These are phyloP conservation scores for Smittia aterrima DNA, from an alignment of 2,888 invertebrate genomes.

Conservation along the genomic window DNA sequence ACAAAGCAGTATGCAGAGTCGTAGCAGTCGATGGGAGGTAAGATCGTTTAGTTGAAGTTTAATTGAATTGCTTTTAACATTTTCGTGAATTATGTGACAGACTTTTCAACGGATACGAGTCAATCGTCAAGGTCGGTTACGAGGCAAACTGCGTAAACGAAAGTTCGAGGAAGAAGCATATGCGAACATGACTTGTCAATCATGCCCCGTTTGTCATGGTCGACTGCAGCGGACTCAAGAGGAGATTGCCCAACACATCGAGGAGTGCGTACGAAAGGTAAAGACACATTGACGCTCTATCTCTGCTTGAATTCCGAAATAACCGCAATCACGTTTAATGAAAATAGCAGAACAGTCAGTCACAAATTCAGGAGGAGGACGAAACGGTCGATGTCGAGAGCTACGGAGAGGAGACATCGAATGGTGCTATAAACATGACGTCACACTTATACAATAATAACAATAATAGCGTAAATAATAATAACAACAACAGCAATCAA, in stretches of 20 bases:
- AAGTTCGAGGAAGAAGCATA: constrained; percentile 59
- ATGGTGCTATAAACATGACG: constrained; percentile 46
- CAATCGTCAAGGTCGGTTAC: constrained; percentile 66
- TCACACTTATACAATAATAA: constrained; percentile 41
- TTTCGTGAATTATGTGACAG: constrained; percentile 49
- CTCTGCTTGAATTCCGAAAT: neutral
- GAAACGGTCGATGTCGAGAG: constrained; percentile 69
- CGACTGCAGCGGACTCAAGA: constrained; percentile 59
- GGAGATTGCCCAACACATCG: constrained; percentile 63
- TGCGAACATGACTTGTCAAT: constrained; percentile 48
- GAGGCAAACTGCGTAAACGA: constrained; percentile 66
- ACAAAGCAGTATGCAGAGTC: constrained; percentile 52
- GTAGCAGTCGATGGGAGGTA: constrained; percentile 67
- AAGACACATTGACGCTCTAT: neutral
- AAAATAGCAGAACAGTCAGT: constrained; percentile 23
- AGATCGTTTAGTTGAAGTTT: constrained; percentile 43
- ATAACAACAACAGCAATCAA: constrained; percentile 40
- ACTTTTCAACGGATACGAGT: constrained; percentile 69
- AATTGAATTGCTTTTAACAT: neutral
- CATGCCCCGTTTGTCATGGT: constrained; percentile 66
- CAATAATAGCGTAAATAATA: constrained; percentile 41
- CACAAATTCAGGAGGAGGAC: constrained; percentile 58
- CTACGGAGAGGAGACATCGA: constrained; percentile 53
- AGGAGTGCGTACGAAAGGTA: constrained; percentile 62
- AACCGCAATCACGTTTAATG: neutral